These are phyloP conservation scores for Chrysopilus asiliformis DNA, from an alignment of 2,888 invertebrate species.

Conservation along the genomic window DNA sequence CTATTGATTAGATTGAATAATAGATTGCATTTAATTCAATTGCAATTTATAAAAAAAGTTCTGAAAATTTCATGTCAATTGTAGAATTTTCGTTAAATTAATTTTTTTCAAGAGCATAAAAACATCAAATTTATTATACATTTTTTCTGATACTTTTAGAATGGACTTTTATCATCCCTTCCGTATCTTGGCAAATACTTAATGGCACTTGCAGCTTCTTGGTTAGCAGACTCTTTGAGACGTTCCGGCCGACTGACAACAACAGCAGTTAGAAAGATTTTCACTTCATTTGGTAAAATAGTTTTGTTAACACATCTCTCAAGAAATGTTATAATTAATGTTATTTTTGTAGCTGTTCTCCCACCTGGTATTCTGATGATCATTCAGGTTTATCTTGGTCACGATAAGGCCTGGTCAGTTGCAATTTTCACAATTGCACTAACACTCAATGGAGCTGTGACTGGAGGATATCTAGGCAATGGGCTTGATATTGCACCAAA, in stretches of 20 bases:
- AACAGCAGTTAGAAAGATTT: conserved; percentile 56
- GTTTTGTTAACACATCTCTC: no score
- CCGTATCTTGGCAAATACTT: conserved; percentile 78
- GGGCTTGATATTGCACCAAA: conserved; percentile 80
- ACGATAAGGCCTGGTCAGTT: conserved; percentile 57
- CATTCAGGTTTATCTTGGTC: conserved; percentile 56
- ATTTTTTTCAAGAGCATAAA: not conserved
- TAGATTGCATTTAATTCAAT: not conserved
- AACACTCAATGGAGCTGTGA: conserved; percentile 74
- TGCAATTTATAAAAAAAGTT: no score
- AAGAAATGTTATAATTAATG: not conserved
- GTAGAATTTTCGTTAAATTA: not conserved
- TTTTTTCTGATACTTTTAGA: conserved; percentile 39
- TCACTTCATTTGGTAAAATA: conserved; percentile 50
- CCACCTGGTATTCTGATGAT: conserved; percentile 61
- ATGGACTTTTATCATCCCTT: conserved; percentile 68
- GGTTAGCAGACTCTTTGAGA: conserved; percentile 57
- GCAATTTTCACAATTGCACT: conserved; percentile 64
- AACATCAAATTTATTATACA: not conserved
- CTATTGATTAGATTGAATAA: no score
- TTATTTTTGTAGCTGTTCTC: conserved; percentile 39
- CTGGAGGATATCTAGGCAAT: conserved; percentile 74
- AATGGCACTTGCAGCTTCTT: conserved; percentile 61
- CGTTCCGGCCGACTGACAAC: conserved; percentile 54
- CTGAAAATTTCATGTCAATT: no score